A percentile compares a stretch with the other conserved stretches of the same genome.
These are phyloP conservation scores for Neoscelio sp. DNA, from an alignment of 2,888 invertebrate genomes.

Conservation along the genomic window DNA sequence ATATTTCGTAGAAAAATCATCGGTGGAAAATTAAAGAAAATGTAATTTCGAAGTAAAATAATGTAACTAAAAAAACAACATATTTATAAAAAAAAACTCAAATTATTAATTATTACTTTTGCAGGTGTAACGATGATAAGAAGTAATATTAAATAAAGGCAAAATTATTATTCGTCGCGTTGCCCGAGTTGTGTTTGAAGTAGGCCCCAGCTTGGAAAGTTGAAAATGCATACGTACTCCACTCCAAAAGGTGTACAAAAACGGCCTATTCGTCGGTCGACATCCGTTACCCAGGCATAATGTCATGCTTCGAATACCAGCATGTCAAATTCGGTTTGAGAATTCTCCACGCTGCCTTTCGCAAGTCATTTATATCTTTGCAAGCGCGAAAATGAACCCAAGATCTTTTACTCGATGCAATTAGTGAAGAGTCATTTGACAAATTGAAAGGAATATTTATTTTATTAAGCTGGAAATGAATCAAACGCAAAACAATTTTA, in stretches of 20 bases:
- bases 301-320: constrained; percentile 44
- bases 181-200: background rate
- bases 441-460: no score
- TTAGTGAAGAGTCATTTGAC: no score
- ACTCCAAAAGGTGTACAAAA: constrained; percentile 30
- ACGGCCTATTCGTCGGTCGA: constrained; percentile 6
- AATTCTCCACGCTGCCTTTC: constrained; percentile 36
- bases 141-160: background rate
- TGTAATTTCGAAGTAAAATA: no score
- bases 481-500: no score
- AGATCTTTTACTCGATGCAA: no score
- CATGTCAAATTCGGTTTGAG: constrained; percentile 48
- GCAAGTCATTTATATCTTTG: constrained; percentile 42
- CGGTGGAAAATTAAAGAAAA: no score
- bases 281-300: constrained; percentile 45
- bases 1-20: no score
- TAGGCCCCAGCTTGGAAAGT: constrained; percentile 12
- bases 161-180: constrained; percentile 32
- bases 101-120: background rate
- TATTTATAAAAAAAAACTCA: no score
- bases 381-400: constrained; percentile 19
- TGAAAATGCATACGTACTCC: constrained; percentile 16
- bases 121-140: background rate
- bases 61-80: no score
- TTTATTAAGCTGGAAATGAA: no score